Base-by-base conservation (phyloP, 2,888 invertebrate species). In the Salticus scenicus region DNA sequence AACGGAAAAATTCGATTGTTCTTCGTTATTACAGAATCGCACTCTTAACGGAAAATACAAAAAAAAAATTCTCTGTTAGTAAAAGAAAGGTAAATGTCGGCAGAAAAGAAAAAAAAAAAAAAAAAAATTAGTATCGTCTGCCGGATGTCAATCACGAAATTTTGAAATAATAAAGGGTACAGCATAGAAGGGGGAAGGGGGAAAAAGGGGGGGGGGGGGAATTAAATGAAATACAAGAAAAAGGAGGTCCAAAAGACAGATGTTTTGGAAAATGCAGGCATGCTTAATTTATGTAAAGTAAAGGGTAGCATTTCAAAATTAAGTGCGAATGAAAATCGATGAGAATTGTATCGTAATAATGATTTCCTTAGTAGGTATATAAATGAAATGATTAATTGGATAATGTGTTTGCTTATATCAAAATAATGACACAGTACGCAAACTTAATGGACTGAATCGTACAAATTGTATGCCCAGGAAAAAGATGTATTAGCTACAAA, bases 1-100 rank as follows among this genome's bases (percentile, higher is more conserved):
- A 74, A 63, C 63, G 72, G 72, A 73, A 74, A 74, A 64, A 57
- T 67, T 67, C 37, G 33, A 67, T 67, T 67, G 67, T 67, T 67
- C 67, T 20, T 37, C 63, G 0, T 63, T 63, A 27, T 20, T 31
- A 66, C 64, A 14, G 30, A 31, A 30, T 66, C 64, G 17, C 17
- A 2, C 10, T 7, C 42, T 10, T 47, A 24, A 14, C n/a, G 17
- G 10, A 47, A 47, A 17, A 47, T 8, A 37, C 37, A 37, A 37
- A 37, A 37, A 37, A 7, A n/a, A n/a, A n/a, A n/a, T n/a, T n/a
- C n/a, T n/a, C n/a, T n/a, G n/a, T n/a, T n/a, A n/a, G n/a, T n/a
- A n/a, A n/a, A n/a, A n/a, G n/a, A n/a, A n/a, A n/a, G n/a, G n/a
- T n/a, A n/a, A n/a, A n/a, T n/a, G n/a, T n/a, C n/a, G n/a, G n/a